A percentile compares a stretch with the other conserved stretches of the same genome.
Evolutionary conservation across 2,888 invertebrate genomes (phyloP).

Genomic region (Cosmorhoe ocellata): DNA sequence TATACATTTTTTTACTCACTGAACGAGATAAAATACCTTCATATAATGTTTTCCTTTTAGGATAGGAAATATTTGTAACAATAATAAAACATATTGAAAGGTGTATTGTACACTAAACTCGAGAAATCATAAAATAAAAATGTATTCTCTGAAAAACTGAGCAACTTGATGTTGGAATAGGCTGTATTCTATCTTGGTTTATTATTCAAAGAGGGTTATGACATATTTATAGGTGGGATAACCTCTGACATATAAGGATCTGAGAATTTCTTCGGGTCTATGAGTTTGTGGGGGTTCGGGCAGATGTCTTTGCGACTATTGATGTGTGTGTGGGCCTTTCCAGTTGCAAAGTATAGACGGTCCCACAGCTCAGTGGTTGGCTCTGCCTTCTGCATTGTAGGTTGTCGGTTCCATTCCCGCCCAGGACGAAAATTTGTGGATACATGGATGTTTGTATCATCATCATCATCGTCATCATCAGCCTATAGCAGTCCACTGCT

Average conservation of each 20-base stretch:
- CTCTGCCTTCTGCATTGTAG: no score
- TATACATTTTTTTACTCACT: no score
- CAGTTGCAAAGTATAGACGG: no score
- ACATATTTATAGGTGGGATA: slow-evolving; percentile 32
- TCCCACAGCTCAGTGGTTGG: no score
- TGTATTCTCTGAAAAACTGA: neutral
- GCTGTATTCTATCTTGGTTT: slow-evolving; percentile 22
- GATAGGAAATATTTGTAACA: no score
- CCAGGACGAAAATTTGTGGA: no score
- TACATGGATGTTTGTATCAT: no score
- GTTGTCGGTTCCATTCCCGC: no score
- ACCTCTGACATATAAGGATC: slow-evolving; percentile 30
- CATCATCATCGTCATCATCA: no score
- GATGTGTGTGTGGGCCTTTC: neutral
- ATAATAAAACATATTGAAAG: neutral
- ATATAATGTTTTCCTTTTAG: no score
- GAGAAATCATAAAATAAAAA: slow-evolving; percentile 3
- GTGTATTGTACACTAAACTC: neutral
- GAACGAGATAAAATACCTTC: no score
- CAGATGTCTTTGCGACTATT: neutral
- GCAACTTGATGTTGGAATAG: slow-evolving; percentile 8
- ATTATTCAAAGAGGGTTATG: slow-evolving; percentile 35
- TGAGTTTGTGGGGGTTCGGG: neutral
- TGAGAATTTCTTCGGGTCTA: slow-evolving; percentile 7
- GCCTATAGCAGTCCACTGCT: no score